Conservation (phyloP, 2,888 invertebrate genomes). For the Schrankia costaestrigalis region DNA sequence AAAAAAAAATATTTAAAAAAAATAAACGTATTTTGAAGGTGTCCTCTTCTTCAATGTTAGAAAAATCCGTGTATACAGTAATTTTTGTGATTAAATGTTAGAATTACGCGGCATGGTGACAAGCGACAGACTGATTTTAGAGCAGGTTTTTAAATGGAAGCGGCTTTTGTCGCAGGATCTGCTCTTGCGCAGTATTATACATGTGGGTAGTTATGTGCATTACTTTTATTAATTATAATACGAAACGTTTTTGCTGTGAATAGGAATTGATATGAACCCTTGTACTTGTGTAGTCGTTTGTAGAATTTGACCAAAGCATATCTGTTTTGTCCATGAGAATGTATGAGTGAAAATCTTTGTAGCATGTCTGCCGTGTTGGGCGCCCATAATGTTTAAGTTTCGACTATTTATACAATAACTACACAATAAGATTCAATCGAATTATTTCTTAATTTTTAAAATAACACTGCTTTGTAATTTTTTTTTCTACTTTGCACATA, state of each 20-base stretch:
- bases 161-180: slow-evolving; percentile 32
- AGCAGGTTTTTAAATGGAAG: slow-evolving; percentile 44
- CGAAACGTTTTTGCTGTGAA: slow-evolving; percentile 2
- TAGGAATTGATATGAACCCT: slow-evolving; percentile 8
- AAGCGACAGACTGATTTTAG: slow-evolving; percentile 67
- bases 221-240: not conserved
- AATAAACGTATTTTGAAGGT: slow-evolving; percentile 57
- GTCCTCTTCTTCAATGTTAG: slow-evolving; percentile 65
- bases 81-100: slow-evolving; percentile 69
- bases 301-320: slow-evolving; percentile 22
- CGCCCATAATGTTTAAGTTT: slow-evolving; percentile 3
- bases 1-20: slow-evolving; percentile 13
- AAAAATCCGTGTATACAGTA: slow-evolving; percentile 68
- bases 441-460: not conserved
- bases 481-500: slow-evolving; percentile 41
- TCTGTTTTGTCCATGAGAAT: slow-evolving; percentile 11
- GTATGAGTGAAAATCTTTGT: slow-evolving; percentile 8
- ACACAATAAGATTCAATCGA: not conserved
- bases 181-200: slow-evolving; percentile 61
- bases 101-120: slow-evolving; percentile 56
- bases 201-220: slow-evolving; percentile 50
- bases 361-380: not conserved
- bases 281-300: slow-evolving; percentile 1
- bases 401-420: not conserved
- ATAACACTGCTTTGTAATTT: slow-evolving; percentile 18